These are phyloP conservation scores for Catharus ustulatus DNA, from an alignment of 2,797 vertebrate genomes.

Conservation along the genomic window DNA sequence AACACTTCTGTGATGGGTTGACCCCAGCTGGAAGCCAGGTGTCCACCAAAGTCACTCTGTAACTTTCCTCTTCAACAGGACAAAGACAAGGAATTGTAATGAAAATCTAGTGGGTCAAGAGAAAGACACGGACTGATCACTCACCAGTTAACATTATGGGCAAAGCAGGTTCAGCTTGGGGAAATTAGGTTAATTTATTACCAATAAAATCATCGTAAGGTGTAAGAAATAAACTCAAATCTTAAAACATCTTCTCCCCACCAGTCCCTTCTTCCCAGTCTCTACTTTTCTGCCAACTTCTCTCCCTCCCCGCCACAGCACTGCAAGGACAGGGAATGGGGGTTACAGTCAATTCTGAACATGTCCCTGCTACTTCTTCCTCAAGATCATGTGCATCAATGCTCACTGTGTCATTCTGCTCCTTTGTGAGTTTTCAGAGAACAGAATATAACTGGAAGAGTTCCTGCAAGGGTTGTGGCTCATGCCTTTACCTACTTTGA, in stretches of 20 bases:
- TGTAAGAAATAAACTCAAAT: background rate
- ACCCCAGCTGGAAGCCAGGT: background rate
- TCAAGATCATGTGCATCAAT: background rate
- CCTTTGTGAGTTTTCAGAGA: background rate
- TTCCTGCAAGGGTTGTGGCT: background rate
- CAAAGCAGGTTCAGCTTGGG: background rate
- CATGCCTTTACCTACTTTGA: background rate
- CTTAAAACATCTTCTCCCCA: background rate
- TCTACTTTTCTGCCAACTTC: accelerated
- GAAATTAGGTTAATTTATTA: background rate
- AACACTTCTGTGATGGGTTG: background rate
- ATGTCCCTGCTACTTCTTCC: background rate
- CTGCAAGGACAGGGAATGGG: no score
- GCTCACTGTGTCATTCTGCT: background rate
- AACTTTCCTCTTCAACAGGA: background rate
- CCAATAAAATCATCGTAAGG: background rate
- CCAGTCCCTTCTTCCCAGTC: background rate
- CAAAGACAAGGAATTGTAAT: background rate
- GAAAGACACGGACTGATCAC: background rate
- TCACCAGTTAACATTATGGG: no score
- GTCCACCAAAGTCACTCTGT: background rate
- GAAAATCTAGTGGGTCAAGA: background rate
- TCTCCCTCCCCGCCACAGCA: background rate
- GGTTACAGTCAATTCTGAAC: background rate
- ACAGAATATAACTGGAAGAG: background rate